These are phyloP conservation scores for Drosophila sturtevanti DNA, from an alignment of 1,140 invertebrate species.

Conservation along the genomic window DNA sequence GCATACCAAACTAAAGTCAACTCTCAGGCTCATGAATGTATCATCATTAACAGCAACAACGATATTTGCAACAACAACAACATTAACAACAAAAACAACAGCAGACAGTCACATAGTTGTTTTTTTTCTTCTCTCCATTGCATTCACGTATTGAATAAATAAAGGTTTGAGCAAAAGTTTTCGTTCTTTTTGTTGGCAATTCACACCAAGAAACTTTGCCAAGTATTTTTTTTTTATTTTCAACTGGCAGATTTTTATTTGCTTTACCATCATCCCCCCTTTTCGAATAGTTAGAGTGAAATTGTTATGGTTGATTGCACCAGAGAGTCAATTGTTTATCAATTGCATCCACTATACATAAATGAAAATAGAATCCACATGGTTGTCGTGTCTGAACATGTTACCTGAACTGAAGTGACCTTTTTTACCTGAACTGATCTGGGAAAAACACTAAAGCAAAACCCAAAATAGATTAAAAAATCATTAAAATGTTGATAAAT, in stretches of 20 bases:
- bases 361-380: constrained; percentile 51
- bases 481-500: constrained; percentile 75
- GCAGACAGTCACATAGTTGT: constrained; percentile 4
- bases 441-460: constrained; percentile 26
- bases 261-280: not conserved
- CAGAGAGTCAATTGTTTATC: constrained; percentile 75
- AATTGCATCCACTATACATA: constrained; percentile 54
- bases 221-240: constrained; percentile 43
- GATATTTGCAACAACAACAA: constrained; percentile 26
- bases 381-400: constrained; percentile 39
- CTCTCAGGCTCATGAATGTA: constrained; percentile 20
- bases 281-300: constrained; percentile 43
- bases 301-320: constrained; percentile 71
- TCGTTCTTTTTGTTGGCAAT: constrained; percentile 35
- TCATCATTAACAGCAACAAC: constrained; percentile 31
- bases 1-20: constrained; percentile 5
- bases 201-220: constrained; percentile 36
- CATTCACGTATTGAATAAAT: constrained; percentile 36
- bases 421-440: constrained; percentile 50
- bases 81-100: constrained; percentile 28
- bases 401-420: constrained; percentile 42
- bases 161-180: constrained; percentile 5
- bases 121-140: constrained; percentile 35
- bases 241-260: not conserved
- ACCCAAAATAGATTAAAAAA: constrained; percentile 74